A percentile compares a stretch with the other conserved stretches of the same genome.
Evolutionary conservation across 2,797 vertebrate species (phyloP).

Genomic region (Gymnoscopelus braueri): DNA sequence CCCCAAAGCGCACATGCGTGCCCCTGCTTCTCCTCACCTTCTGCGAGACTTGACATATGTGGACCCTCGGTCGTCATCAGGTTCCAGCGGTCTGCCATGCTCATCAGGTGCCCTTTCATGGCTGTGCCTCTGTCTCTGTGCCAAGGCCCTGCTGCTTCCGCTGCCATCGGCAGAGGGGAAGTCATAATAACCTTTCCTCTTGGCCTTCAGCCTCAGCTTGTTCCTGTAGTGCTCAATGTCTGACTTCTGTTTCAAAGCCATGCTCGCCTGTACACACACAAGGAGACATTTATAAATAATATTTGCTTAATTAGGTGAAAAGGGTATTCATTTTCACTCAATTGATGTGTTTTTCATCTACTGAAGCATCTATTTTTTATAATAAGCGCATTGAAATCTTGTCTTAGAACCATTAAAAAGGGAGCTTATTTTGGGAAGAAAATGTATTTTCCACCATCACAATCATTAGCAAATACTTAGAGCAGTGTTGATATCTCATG

Average conservation of each 20-base stretch:
- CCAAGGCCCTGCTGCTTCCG: slow-evolving; percentile 78
- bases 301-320: no score
- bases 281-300: no score
- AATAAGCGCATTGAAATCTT: no score
- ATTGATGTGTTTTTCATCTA: no score
- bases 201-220: slow-evolving; percentile 96
- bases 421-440: no score
- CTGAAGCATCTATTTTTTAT: no score
- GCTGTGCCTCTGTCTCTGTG: slow-evolving; percentile 80
- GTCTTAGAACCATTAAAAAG: no score
- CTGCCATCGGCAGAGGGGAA: slow-evolving; percentile 83
- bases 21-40: slow-evolving; percentile 81
- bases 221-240: slow-evolving; percentile 99
- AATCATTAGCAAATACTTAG: not conserved
- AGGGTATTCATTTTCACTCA: no score
- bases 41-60: slow-evolving; percentile 90
- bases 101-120: slow-evolving; percentile 86
- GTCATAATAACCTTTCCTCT: slow-evolving; percentile 96
- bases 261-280: slow-evolving; percentile 84
- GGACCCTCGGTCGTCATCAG: slow-evolving; percentile 88
- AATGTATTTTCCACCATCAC: no score
- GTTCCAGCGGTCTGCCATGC: slow-evolving; percentile 85
- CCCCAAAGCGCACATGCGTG: no score
- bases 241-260: slow-evolving; percentile 97
- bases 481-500: not conserved